These are phyloP conservation scores for Philopedon plagiatum DNA, from an alignment of 2,888 invertebrate species.

Conservation along the genomic window DNA sequence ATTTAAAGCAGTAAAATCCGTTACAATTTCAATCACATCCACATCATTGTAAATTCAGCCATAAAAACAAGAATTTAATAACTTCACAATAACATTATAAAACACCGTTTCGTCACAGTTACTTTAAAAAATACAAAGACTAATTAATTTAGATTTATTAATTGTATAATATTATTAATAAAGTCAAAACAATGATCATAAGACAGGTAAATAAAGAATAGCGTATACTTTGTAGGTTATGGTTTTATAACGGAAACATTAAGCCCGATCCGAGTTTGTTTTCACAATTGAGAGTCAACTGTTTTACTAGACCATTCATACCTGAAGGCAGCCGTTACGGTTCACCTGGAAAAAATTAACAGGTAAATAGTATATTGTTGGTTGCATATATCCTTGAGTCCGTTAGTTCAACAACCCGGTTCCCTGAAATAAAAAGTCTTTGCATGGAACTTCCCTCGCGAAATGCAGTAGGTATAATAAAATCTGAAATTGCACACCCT, in stretches of 20 bases:
- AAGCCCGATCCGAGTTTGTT: conserved; percentile 11
- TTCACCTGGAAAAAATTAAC: conserved; percentile 32
- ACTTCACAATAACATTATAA: conserved; percentile 4
- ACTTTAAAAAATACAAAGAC: conserved; percentile 3
- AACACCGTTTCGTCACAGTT: conserved; percentile 1
- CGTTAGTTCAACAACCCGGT: neutral
- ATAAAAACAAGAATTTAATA: neutral
- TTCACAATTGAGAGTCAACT: conserved; percentile 33
- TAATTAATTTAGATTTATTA: conserved; percentile 8
- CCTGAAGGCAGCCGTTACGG: conserved; percentile 38
- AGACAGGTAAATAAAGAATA: conserved; percentile 2
- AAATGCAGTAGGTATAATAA: too few species aligned
- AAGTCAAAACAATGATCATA: neutral
- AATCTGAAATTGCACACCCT: too few species aligned
- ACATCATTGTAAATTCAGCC: neutral
- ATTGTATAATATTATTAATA: conserved; percentile 4
- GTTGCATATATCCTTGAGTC: neutral
- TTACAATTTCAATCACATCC: neutral
- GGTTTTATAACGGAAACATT: conserved; percentile 22
- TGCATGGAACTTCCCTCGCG: too few species aligned
- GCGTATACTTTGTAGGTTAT: conserved; percentile 15
- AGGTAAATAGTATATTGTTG: conserved; percentile 13
- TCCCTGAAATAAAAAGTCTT: too few species aligned
- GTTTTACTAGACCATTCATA: conserved; percentile 41
- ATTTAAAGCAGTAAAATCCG: neutral